phyloP scores from a whole-genome alignment of 2,888 invertebrate species.

The Mechanitis mazaeus region DNA sequence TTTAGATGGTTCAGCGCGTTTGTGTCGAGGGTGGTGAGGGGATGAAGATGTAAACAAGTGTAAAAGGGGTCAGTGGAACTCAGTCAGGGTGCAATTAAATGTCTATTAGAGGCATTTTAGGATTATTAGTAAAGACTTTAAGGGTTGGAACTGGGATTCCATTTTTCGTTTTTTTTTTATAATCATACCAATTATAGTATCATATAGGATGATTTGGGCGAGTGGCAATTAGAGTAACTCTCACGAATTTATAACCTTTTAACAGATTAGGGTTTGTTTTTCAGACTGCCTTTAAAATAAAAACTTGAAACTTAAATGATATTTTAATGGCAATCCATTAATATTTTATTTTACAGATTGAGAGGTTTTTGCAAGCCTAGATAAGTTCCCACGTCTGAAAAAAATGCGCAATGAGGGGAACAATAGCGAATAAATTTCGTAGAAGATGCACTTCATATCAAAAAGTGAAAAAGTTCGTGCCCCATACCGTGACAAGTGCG shows the following conservation, averaged over 20 bases:
- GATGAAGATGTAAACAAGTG: slow-evolving; percentile 77
- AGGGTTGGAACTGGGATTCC: slow-evolving; percentile 41
- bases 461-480: slow-evolving; percentile 39
- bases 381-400: slow-evolving; percentile 50
- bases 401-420: slow-evolving; percentile 21
- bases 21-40: slow-evolving; percentile 46
- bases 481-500: slow-evolving; percentile 63
- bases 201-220: slow-evolving; percentile 39
- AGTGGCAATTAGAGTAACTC: slow-evolving; percentile 37
- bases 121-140: slow-evolving; percentile 63
- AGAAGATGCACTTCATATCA: slow-evolving; percentile 42
- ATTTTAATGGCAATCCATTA: not conserved
- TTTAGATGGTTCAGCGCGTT: slow-evolving; percentile 71
- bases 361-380: slow-evolving; percentile 1
- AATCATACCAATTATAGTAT: slow-evolving; percentile 54
- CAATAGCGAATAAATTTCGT: slow-evolving; percentile 25
- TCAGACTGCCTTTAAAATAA: not conserved
- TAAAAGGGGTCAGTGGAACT: slow-evolving; percentile 75
- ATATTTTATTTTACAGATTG: slow-evolving; percentile 3
- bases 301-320: slow-evolving; percentile 5
- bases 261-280: slow-evolving; percentile 10
- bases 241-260: slow-evolving; percentile 20
- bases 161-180: slow-evolving; percentile 47
- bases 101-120: slow-evolving; percentile 70
- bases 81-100: slow-evolving; percentile 66